Base-by-base conservation (phyloP, 2,113 vertebrate genomes). In the Mastomys coucha region DNA sequence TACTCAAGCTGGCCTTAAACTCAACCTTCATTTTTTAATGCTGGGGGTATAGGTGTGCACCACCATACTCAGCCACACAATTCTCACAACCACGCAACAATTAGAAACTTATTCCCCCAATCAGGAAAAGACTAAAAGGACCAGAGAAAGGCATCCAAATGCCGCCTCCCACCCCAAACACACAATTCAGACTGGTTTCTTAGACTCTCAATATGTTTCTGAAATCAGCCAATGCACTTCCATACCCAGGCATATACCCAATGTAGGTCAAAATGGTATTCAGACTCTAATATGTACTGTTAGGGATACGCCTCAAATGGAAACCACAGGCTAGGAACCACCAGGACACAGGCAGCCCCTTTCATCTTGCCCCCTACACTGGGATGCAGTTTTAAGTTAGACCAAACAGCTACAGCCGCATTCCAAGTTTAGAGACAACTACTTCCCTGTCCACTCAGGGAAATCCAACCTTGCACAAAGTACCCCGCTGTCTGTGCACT, bases 91-190 rank as follows among this genome's bases (percentile, higher is more conserved):
- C 36, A 84, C 17, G 24, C 16, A 81, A 20, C 16, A 72, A 81
- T 33, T 51, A 89, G 91, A 78, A 84, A 91, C 75, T 72, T 69
- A 36, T n/a, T 88, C 93, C 84, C 85, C 73, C 96, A 80, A 72
- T 85, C 33, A 69, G 16, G 69, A 65, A 77, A 80, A 87, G 19
- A 65, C 36, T 85, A 22, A 49, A 91, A 88, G 84, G n/a, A 73
- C 60, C 89, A 82, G 0, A 82, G 65, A 86, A 70, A 91, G 76
- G 42, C 36, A 53, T 78, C 81, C 39, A 42, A 96, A 87, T n/a
- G 85, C 60, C 60, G 24, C 63, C 63, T 24, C 36, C 76, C 56
- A 42, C 51, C 51, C 51, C 51, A 9, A 78, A 91, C 31, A 85
- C 16, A 82, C 60, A 89, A 65, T 56, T 95, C 69, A 36, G 36